Evolutionary conservation across 2,888 invertebrate genomes (phyloP).

Genomic region (Epinotia ramella): DNA sequence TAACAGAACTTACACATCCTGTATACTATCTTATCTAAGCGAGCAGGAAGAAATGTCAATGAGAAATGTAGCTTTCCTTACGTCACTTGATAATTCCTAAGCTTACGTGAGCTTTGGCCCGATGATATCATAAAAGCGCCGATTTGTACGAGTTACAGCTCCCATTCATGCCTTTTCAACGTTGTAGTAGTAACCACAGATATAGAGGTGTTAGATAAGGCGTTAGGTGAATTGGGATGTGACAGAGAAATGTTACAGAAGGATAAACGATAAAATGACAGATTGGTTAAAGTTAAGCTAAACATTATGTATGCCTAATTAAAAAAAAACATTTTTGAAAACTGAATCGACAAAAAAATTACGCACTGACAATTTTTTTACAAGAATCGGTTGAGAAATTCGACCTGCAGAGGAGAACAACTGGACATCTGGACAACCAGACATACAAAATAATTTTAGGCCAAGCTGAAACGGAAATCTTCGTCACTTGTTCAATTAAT

Average conservation of each 20-base stretch:
- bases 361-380: too few relatives aligned
- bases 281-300: too few relatives aligned
- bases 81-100: constrained; percentile 39
- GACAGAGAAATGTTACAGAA: neutral
- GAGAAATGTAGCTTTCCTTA: constrained; percentile 20
- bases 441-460: too few relatives aligned
- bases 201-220: neutral
- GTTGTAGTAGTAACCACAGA: constrained; percentile 17
- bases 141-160: constrained; percentile 25
- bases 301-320: too few relatives aligned
- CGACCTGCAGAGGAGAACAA: too few relatives aligned
- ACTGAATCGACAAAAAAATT: too few relatives aligned
- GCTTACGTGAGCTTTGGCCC: constrained; percentile 30
- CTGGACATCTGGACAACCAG: too few relatives aligned
- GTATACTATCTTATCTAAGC: constrained; percentile 10
- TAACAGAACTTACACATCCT: neutral
- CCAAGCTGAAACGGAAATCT: too few relatives aligned
- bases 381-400: too few relatives aligned
- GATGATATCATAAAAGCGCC: constrained; percentile 35
- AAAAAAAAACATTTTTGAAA: too few relatives aligned
- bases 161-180: constrained; percentile 27
- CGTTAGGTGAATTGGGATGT: too few relatives aligned
- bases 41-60: constrained; percentile 38
- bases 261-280: neutral
- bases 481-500: too few relatives aligned